Conservation (phyloP, 1,140 invertebrate species). For the Cotesia glomerata region DNA sequence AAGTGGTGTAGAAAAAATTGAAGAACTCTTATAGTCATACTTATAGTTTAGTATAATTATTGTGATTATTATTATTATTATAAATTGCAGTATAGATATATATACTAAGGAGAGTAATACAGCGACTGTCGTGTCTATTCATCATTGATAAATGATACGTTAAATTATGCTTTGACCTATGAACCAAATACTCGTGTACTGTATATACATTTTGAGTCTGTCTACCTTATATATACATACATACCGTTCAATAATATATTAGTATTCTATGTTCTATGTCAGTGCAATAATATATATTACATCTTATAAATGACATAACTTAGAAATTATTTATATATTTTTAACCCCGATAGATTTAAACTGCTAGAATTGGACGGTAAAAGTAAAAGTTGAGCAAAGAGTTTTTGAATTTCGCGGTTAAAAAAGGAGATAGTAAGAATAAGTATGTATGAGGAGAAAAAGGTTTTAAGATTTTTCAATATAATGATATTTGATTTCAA, state of each 20-base stretch:
- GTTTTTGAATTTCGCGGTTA: not conserved
- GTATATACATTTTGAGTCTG: not conserved
- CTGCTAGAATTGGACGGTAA: too few species aligned
- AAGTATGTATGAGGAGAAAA: too few species aligned
- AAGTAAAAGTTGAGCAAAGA: not conserved
- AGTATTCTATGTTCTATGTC: too few species aligned
- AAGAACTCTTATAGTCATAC: not conserved
- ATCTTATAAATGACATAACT: too few species aligned
- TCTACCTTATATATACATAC: not conserved
- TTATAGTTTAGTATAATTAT: not conserved
- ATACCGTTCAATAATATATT: not conserved
- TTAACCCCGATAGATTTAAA: too few species aligned
- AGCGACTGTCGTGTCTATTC: too few species aligned
- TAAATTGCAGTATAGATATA: not conserved
- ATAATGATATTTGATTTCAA: not conserved
- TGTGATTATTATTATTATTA: not conserved
- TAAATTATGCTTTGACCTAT: constrained; percentile 25
- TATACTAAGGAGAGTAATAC: too few species aligned
- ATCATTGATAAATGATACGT: constrained; percentile 18
- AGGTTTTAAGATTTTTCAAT: not conserved
- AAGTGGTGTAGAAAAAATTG: too few species aligned
- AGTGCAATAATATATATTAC: too few species aligned
- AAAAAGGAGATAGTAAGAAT: too few species aligned
- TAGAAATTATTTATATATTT: too few species aligned
- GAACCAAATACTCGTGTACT: constrained; percentile 5